Percentiles rank a stretch among this genome's conserved stretches.
phyloP scores from a whole-genome alignment of 2,888 invertebrate genomes.

The Cartodere bifasciata region DNA sequence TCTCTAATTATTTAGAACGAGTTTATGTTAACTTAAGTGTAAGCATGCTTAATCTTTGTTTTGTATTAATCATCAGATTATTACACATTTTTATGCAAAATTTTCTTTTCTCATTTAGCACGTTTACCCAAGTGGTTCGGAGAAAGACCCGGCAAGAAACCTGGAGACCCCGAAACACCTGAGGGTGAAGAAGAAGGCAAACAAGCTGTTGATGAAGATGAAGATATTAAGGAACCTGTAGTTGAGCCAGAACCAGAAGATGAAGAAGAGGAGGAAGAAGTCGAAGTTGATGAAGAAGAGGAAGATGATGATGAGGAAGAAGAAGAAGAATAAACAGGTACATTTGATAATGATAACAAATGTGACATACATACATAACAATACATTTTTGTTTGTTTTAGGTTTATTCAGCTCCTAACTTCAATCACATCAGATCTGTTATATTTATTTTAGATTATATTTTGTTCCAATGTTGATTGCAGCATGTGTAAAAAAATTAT shows the following conservation, averaged over 20 bases:
- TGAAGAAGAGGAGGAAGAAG: slow-evolving; percentile 58
- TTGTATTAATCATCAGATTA: slow-evolving; percentile 7
- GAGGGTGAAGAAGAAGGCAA: slow-evolving; percentile 84
- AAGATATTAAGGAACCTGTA: slow-evolving; percentile 42
- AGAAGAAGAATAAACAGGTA: no score
- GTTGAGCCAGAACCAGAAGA: slow-evolving; percentile 61
- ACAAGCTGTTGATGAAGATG: slow-evolving; percentile 59
- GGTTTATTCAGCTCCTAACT: no score
- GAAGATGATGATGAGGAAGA: slow-evolving; percentile 63
- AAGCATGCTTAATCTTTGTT: slow-evolving; percentile 10
- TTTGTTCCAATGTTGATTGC: no score
- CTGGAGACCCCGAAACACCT: slow-evolving; percentile 78
- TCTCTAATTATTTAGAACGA: no score
- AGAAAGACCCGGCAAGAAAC: slow-evolving; percentile 86
- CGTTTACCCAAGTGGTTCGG: slow-evolving; percentile 93
- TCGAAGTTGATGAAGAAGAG: slow-evolving; percentile 62
- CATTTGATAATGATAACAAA: no score
- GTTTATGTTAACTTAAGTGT: no score
- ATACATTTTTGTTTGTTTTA: no score
- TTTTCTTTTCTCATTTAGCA: slow-evolving; percentile 41
- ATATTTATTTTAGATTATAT: no score
- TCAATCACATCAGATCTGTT: no score
- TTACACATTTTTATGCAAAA: slow-evolving; percentile 6
- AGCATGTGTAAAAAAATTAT: no score
- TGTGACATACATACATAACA: no score